These are phyloP conservation scores for Aplodontia rufa DNA, from an alignment of 2,113 vertebrate species.

Conservation along the genomic window DNA sequence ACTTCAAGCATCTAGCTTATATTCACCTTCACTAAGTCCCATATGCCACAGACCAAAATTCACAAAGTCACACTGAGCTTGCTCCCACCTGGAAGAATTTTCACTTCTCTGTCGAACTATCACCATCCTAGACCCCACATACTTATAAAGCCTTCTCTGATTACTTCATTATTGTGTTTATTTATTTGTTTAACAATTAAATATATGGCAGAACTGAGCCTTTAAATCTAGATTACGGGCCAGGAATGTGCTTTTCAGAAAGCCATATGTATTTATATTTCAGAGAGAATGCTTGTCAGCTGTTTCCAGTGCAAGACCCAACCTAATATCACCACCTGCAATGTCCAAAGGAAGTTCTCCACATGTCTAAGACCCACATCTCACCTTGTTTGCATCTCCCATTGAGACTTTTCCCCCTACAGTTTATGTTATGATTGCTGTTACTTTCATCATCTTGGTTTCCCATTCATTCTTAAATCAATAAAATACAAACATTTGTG, in stretches of 20 bases:
- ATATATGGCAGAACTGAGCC: neutral
- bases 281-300: neutral
- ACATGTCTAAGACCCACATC: rapidly evolving
- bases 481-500: neutral
- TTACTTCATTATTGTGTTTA: neutral
- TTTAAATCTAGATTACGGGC: neutral
- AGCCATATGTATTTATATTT: neutral
- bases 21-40: neutral
- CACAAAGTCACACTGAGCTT: no score
- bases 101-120: neutral
- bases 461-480: neutral
- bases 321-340: neutral
- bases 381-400: neutral
- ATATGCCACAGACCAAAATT: neutral
- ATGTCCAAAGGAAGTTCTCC: neutral
- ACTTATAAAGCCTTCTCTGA: neutral
- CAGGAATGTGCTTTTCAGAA: neutral
- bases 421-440: neutral
- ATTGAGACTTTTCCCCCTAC: neutral
- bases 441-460: neutral
- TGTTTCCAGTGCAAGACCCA: neutral
- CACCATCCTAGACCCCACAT: neutral
- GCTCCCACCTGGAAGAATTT: neutral
- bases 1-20: neutral
- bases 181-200: neutral